phyloP scores from a whole-genome alignment of 23 tunicate genomes.

The Phallusia fumigata region DNA sequence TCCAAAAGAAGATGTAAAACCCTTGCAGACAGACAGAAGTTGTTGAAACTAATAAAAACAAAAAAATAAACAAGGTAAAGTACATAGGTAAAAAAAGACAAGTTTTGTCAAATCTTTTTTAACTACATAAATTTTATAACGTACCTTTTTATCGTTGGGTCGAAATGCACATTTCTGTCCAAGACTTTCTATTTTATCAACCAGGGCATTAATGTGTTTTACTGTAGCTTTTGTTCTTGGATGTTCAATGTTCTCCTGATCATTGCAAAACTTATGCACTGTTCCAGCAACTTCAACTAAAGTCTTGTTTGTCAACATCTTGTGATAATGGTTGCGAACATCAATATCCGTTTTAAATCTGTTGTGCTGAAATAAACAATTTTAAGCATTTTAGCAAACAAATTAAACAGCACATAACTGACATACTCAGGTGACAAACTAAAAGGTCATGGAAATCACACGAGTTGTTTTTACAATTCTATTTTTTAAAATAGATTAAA shows the following conservation, averaged over 20 bases:
- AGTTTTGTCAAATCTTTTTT: too few relatives aligned
- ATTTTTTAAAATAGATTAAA: too few relatives aligned
- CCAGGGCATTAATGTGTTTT: background rate
- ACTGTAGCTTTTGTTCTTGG: conserved; percentile 6
- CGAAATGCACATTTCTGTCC: background rate
- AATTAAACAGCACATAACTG: too few relatives aligned
- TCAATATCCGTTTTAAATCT: background rate
- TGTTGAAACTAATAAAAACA: background rate
- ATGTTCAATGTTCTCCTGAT: background rate
- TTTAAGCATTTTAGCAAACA: background rate
- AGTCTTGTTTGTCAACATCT: background rate
- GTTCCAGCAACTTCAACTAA: background rate
- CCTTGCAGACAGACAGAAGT: background rate
- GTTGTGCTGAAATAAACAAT: background rate
- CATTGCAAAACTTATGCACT: background rate
- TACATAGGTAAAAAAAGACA: too few relatives aligned
- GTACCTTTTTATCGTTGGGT: background rate
- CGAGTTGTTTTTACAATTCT: too few relatives aligned
- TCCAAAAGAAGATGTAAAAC: background rate
- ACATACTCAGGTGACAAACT: too few relatives aligned
- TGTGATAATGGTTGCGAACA: background rate
- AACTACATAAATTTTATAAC: too few relatives aligned
- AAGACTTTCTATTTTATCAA: background rate
- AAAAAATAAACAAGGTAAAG: too few relatives aligned
- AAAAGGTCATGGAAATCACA: too few relatives aligned